Percentiles rank a stretch among this genome's conserved stretches.
Evolutionary conservation across 2,888 invertebrate species (phyloP).

Genomic region (Seira sanloemensis): DNA sequence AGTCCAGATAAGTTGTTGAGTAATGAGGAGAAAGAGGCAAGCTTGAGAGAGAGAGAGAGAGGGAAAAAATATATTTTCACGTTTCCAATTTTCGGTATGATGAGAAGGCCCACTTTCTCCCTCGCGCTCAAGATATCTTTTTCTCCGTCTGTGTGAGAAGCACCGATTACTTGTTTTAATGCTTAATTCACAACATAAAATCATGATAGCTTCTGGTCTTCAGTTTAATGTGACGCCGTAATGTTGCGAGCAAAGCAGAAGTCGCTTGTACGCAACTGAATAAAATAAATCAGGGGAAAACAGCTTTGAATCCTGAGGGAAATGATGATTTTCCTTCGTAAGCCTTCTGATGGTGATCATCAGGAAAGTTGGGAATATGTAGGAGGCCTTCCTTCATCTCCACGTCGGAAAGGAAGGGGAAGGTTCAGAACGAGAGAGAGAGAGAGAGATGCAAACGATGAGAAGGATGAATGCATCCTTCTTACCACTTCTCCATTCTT

Average conservation of each 20-base stretch:
- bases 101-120: too few species aligned
- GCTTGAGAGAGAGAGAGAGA: neutral
- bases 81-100: too few species aligned
- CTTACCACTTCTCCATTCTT: neutral
- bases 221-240: too few species aligned
- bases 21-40: slow-evolving; percentile 25
- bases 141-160: too few species aligned
- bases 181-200: slow-evolving; percentile 4
- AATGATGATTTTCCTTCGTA: neutral
- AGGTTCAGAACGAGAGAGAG: neutral
- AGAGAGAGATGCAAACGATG: neutral
- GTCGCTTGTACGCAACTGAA: neutral
- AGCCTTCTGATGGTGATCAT: neutral
- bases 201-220: neutral
- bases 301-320: slow-evolving; percentile 21
- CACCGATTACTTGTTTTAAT: neutral
- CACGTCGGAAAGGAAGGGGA: neutral
- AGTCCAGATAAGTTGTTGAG: slow-evolving; percentile 33
- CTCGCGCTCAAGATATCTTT: too few species aligned
- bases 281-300: slow-evolving; percentile 8
- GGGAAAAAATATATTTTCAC: neutral
- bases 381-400: neutral
- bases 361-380: neutral
- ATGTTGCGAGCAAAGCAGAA: neutral
- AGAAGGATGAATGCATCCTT: neutral